Conservation (phyloP, 2,113 vertebrate genomes). For the Rostratula benghalensis region DNA sequence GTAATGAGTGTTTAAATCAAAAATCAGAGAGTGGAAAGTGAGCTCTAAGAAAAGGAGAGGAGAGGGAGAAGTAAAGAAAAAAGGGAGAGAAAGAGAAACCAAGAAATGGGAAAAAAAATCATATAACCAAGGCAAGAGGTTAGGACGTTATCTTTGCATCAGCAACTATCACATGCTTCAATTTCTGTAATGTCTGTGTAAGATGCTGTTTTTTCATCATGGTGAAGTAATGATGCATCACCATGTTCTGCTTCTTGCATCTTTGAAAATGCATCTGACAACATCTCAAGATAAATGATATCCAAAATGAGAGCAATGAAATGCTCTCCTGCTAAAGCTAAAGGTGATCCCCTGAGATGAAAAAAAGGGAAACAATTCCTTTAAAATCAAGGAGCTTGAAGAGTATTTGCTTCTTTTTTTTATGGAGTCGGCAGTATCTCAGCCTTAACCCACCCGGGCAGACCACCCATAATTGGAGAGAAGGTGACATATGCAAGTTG, state of each 20-base stretch:
- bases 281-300: not conserved
- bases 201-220: not conserved
- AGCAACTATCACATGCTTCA: not conserved
- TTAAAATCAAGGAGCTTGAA: not conserved
- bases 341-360: not conserved
- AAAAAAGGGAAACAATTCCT: not conserved
- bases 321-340: not conserved
- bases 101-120: not conserved
- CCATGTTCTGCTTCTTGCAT: not conserved
- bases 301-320: not conserved
- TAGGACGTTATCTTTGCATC: not conserved
- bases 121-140: not conserved
- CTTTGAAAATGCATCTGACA: not conserved
- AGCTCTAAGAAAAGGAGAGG: not conserved
- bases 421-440: not conserved
- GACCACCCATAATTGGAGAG: not conserved
- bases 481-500: not conserved
- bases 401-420: not conserved
- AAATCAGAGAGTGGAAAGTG: not conserved
- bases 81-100: not conserved
- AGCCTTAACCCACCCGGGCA: not conserved
- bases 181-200: not conserved
- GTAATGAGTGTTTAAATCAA: conserved; percentile 5
- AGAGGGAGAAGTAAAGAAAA: not conserved
- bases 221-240: not conserved